Evolutionary conservation across 2,888 invertebrate species (phyloP), one percentile per base, ranked within the genome.

Genomic region (Parelbella ahira): DNA sequence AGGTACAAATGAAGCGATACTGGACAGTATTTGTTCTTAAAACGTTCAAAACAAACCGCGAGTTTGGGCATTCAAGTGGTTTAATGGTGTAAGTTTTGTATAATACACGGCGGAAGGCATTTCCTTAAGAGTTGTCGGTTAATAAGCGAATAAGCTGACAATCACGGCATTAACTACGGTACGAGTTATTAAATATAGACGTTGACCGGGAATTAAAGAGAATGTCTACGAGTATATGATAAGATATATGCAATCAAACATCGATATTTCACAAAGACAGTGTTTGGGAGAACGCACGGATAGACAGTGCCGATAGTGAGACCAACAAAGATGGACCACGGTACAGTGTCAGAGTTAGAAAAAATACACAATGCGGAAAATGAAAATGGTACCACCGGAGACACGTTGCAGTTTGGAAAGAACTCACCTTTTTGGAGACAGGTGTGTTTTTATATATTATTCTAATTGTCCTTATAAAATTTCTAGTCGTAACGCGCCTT

Each of bases 381-480:
- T 6, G 66, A 63, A 37, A 69, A 73, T 48, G 66, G 61, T 44
- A 51, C 55, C 19, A 48, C 58, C 63, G 69, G 64, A 30, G 54
- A 46, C 10, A 62, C 62, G 37, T 49, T 46, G 32, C 25, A 53
- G 58, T 11, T 48, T 51, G 39, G 32, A 15, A 43, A 29, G 12
- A 48, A 54, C 23, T 59, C 61, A 27, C 72, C 77, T 2, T 77
- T 83, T 46, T 57, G 63, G 13, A 75, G 75, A 69, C 84, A 86
- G 83, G 84, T 86, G 59, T 63, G 80, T 74, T 47, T 41, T 43
- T 19, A 29, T 21, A 45, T 19, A 50, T 48, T n/a, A n/a, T n/a
- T n/a, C n/a, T n/a, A n/a, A n/a, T n/a, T n/a, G n/a, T n/a, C n/a
- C n/a, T n/a, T n/a, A n/a, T n/a, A n/a, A n/a, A n/a, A n/a, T n/a